phyloP scores from a whole-genome alignment of 2,888 invertebrate species.

The Parnassius apollo region DNA sequence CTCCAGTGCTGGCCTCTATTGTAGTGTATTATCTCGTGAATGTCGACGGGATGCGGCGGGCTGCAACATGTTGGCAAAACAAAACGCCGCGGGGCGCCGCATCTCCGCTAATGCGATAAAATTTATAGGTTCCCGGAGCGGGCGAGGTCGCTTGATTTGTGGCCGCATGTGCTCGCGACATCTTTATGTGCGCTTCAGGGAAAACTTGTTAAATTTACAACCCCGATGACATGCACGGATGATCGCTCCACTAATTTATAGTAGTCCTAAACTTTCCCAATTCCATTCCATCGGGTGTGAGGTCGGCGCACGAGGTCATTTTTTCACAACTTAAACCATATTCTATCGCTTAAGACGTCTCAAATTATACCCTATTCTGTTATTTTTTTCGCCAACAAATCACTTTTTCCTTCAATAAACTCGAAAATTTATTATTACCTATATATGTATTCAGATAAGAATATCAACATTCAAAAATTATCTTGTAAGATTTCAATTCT shows the following conservation, averaged over 20 bases:
- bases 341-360: no score
- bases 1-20: neutral
- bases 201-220: constrained; percentile 32
- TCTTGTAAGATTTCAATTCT: no score
- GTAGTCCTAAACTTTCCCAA: constrained; percentile 2
- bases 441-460: no score
- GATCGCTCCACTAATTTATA: constrained; percentile 25
- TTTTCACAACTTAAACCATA: neutral
- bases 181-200: constrained; percentile 35
- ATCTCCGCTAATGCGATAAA: constrained; percentile 52
- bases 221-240: constrained; percentile 7
- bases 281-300: neutral
- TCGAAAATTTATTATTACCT: no score
- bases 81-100: constrained; percentile 38
- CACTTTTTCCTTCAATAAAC: no score
- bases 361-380: no score
- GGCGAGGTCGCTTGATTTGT: constrained; percentile 27
- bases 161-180: constrained; percentile 26
- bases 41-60: neutral
- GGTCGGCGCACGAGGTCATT: neutral
- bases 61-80: constrained; percentile 4
- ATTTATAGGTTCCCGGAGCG: constrained; percentile 52
- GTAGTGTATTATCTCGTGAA: neutral
- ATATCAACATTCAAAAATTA: no score
- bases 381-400: no score